Base-by-base conservation (phyloP, 1,140 invertebrate genomes). In the Laupala kohalensis region DNA sequence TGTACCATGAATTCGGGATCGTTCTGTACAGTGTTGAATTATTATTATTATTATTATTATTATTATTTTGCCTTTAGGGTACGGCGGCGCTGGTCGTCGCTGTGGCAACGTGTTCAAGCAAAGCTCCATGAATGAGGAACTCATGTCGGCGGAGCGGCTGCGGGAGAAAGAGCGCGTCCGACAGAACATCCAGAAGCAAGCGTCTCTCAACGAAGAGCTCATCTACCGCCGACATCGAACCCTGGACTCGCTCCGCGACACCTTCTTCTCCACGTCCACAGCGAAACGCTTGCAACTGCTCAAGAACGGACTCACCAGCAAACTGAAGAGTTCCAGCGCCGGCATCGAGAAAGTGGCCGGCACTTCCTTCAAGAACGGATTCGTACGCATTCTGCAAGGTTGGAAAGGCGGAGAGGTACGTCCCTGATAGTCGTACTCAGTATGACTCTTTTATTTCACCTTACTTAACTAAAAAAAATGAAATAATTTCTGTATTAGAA, bases 161-260 rank as follows among this genome's bases (percentile, higher is more conserved):
- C 81, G 88, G 73, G 93, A 95, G 80, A 93, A 93, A 76, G 92
- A 94, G 78, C 84, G 85, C 28, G 86, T 95, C n/a, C 85, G 90
- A 67, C 88, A 90, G 74, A 92, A 93, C 77, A 93, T 95, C 72
- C 91, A 91, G 79, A 95, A 94, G 77, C 93, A 95, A 78, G 90
- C 91, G 3, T 94, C 92, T 4, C 81, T 95, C 6, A 94, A 94
- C 77, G 92, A 95, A 79, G 92, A 94, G 69, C 86, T 94, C 37
- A 89, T 94, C 64, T 92, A 88, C 77, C 86, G 89, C 69, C 83
- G 87, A 74, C 84, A 84, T 62, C 83, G 83, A 70, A 86, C 86
- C n/a, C 84, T 90, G 69, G 89, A 92, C 76, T 86, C 88, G 24
- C 84, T 92, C 70, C 86, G 87, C 68, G 90, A 92, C 74, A 88